Evolutionary conservation across 2,797 vertebrate genomes (phyloP), one percentile per base, ranked within the genome.

Genomic region (Ambastaia sidthimunki): DNA sequence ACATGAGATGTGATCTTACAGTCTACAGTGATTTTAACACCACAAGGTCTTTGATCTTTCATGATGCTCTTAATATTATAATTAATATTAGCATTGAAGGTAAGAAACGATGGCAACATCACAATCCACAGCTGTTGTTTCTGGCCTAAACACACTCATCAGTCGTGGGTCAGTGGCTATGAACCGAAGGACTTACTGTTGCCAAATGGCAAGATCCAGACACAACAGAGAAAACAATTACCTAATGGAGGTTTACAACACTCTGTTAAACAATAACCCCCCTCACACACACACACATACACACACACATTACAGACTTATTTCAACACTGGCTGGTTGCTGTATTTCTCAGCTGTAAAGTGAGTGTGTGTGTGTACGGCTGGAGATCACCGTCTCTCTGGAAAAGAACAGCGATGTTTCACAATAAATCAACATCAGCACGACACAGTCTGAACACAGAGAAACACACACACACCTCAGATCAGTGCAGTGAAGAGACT

Each of bases 81-180:
- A 28, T 4, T 28, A 28, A 28, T 28, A 28, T 28, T 28, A 28
- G 28, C 28, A 28, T n/a, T 28, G 28, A 91, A 91, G 90, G 88
- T 90, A 87, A 89, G 85, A 82, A 89, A 86, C 89, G 65, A 87
- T 89, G 93, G 91, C 11, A 71, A 84, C 44, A 87, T 88, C 88
- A 65, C 85, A 90, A 92, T 73, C 86, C 88, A 85, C 86, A 92
- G 91, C 90, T 92, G 89, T 86, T 90, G 80, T 84, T 86, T 87
- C 78, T 74, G 81, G 86, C 73, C 86, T 83, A 81, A 76, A 86
- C 86, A 92, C 88, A 62, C 86, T 89, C 89, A 87, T 68, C 69
- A 44, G 70, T 76, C 84, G 7, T 85, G 83, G 85, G 62, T 87
- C 52, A 62, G 74, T 12, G 62, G 82, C 13, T 54, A 13, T 25